Percentiles rank a stretch among this genome's conserved stretches.
Conservation (phyloP, 2,113 vertebrate species). For the Tachysurus vachellii region DNA sequence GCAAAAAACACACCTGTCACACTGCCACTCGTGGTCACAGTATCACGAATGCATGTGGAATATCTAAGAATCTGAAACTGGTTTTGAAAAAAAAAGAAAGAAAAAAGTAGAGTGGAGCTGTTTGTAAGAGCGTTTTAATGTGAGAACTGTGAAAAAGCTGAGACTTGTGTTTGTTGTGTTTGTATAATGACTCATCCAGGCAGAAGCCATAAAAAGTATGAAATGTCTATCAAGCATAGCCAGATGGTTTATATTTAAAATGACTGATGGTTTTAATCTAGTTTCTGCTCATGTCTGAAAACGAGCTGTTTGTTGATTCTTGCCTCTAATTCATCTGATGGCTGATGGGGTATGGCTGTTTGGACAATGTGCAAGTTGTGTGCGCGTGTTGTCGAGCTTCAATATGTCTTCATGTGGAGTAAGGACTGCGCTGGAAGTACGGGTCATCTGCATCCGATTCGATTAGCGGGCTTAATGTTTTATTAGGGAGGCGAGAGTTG, state of each 20-base stretch:
- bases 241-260: constrained; percentile 52
- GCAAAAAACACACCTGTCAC: constrained; percentile 38
- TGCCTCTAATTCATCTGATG: constrained; percentile 40
- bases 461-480: constrained; percentile 60
- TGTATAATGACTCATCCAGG: constrained; percentile 37
- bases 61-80: constrained; percentile 5
- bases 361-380: constrained; percentile 40
- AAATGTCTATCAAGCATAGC: constrained; percentile 45
- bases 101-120: background rate
- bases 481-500: constrained; percentile 58
- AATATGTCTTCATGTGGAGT: constrained; percentile 42
- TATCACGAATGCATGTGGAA: constrained; percentile 2
- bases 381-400: constrained; percentile 28
- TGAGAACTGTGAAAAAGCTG: constrained; percentile 7
- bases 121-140: constrained; percentile 20
- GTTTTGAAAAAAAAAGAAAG: background rate
- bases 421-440: constrained; percentile 41
- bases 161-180: constrained; percentile 29
- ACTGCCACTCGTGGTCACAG: background rate
- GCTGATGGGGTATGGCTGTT: constrained; percentile 39
- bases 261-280: constrained; percentile 50
- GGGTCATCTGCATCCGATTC: constrained; percentile 57
- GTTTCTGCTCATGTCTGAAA: constrained; percentile 49
- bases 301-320: constrained; percentile 48
- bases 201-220: constrained; percentile 44